Evolutionary conservation across 2,888 invertebrate genomes (phyloP), one percentile per base, ranked within the genome.

Genomic region (Bimastos eiseni): DNA sequence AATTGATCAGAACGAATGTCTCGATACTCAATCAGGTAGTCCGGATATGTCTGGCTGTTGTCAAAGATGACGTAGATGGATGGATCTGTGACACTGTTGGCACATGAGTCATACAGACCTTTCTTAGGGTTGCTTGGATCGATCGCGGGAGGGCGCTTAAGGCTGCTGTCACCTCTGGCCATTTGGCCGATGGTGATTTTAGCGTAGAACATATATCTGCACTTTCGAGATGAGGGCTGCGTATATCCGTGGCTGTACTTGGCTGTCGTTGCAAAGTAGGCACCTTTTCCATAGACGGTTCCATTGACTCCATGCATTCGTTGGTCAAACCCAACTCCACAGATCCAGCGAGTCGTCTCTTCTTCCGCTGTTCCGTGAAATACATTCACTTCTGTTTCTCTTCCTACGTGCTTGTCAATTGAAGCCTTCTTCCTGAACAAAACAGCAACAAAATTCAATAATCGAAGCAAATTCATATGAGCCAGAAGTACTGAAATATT

Each of bases 311-410:
- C 94, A 89, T 92, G 93, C 34, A 94, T 91, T 15, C 94, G 90
- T 90, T 93, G 94, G 90, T 94, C 94, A 92, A 94, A 94, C 13
- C 93, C 93, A 89, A 94, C 93, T 41, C 92, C 91, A 91, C 93
- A 93, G 49, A 94, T 94, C 83, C 86, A 86, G 34, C 86, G 86
- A 6, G 86, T 36, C 37, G 86, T 86, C 24, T 17, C 86, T 17
- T 92, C 70, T 19, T 90, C 91, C 0, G 90, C 89, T 19, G 94
- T 94, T 5, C 94, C 94, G 91, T 94, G 94, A 88, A 93, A 94
- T n/a, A 94, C 91, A 15, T 34, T 33, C 88, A 38, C 37, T 55
- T 38, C 37, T 88, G 34, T 49, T n/a, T 41, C 33, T 49, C 30
- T 6, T 34, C 90, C 84, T 37, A 83, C 36, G 37, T 44, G 49